Base-by-base conservation (phyloP, 2,113 vertebrate species). In the Chionis minor region DNA sequence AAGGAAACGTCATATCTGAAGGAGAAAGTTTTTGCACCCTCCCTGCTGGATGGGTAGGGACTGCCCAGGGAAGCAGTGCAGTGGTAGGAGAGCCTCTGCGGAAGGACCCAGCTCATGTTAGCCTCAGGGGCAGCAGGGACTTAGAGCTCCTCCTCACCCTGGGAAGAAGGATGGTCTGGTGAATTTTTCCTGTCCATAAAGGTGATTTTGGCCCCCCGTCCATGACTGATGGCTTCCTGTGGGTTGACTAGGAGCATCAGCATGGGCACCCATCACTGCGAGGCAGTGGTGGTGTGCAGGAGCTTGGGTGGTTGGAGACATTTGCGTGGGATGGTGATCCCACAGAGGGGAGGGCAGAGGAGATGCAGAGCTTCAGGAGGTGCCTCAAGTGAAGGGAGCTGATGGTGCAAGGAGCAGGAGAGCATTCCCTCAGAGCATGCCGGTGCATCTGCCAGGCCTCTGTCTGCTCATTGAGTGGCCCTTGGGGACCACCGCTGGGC, bases 201-300 rank as follows among this genome's bases (percentile, higher is more conserved):
- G 86, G 51, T 19, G 10, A 21, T 65, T 65, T 81, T 2, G 4
- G 14, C 12, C 33, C 10, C 10, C 6, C 14, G n/a, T 15, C 40
- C 26, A n/a, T 56, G n/a, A 63, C 23, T 0, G 3, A 30, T 28
- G 30, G 42, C 42, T 81, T 88, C 18, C 38, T 1, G 2, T 12
- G 12, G 49, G 28, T 49, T 2, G 5, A 7, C 15, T 42, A 14
- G n/a, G 49, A 63, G 49, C 40, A 18, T 63, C 28, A n/a, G 40
- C 22, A 23, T 0, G 1, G 33, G 16, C 4, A 9, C 9, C 23
- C 33, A n/a, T 71, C 28, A 23, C 33, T 55, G 33, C 49, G 28
- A 88, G 21, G 33, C 16, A 8, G 17, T 8, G 9, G 17, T 1
- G 3, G n/a, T 2, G 1, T 21, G 51, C n/a, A 63, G n/a, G 51